Percentiles rank a stretch among this genome's conserved stretches.
Evolutionary conservation across 2,113 vertebrate species (phyloP).

Genomic region (Neomonachus schauinslandi): DNA sequence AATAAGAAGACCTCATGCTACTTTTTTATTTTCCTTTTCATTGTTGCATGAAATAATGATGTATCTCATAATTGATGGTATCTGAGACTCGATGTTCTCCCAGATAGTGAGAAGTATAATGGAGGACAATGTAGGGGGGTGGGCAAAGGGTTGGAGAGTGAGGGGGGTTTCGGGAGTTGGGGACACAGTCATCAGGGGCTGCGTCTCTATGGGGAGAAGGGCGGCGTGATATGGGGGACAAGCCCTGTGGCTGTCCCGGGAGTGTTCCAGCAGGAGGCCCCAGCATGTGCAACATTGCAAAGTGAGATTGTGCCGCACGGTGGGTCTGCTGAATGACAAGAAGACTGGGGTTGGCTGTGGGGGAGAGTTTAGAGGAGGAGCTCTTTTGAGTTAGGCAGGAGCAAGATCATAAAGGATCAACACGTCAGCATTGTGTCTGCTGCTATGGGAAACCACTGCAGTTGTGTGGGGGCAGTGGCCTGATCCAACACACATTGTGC

Average conservation of each 20-base stretch:
- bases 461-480: too few relatives aligned
- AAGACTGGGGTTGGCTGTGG: fast-evolving
- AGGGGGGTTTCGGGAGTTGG: fast-evolving
- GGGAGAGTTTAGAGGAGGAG: fast-evolving
- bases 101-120: background rate
- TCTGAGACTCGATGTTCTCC: too few relatives aligned
- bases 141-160: background rate
- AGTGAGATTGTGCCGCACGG: fast-evolving
- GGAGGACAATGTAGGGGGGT: fast-evolving
- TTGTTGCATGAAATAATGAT: background rate
- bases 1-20: too few relatives aligned
- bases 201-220: fast-evolving
- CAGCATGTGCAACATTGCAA: fast-evolving
- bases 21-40: background rate
- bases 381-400: background rate
- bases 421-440: fast-evolving
- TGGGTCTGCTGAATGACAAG: fast-evolving
- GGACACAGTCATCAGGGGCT: fast-evolving
- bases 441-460: background rate
- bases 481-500: fast-evolving
- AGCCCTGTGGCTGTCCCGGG: background rate
- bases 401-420: background rate
- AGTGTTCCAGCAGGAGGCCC: fast-evolving
- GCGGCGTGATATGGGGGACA: fast-evolving
- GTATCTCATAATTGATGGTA: background rate